Evolutionary conservation across 2,888 invertebrate genomes (phyloP).

Genomic region (Heteropelma amictum): DNA sequence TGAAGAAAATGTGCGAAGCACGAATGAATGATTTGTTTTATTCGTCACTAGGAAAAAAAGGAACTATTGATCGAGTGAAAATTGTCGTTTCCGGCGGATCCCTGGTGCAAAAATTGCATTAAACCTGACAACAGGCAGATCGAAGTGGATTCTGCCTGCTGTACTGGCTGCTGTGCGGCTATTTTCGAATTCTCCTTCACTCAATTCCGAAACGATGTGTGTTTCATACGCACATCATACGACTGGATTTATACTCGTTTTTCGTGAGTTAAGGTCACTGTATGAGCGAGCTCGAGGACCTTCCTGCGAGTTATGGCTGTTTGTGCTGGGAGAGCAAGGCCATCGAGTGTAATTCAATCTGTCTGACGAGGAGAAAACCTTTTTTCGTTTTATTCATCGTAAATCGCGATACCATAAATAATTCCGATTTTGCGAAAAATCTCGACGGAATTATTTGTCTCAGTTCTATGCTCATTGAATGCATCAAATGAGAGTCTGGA

Average conservation of each 20-base stretch:
- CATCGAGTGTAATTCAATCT: conserved; percentile 28
- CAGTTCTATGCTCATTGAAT: too few species aligned
- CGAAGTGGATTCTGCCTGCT: conserved; percentile 3
- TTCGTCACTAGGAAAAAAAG: too few species aligned
- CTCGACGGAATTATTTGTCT: too few species aligned
- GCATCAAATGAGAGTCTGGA: too few species aligned
- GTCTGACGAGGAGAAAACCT: not conserved
- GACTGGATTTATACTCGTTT: conserved; percentile 5
- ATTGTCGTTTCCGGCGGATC: not conserved
- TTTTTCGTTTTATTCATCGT: not conserved
- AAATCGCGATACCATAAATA: not conserved
- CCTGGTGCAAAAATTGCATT: not conserved
- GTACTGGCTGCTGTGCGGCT: conserved; percentile 24
- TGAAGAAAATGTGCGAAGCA: too few species aligned
- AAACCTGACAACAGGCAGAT: not conserved
- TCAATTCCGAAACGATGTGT: conserved; percentile 15
- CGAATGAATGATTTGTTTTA: too few species aligned
- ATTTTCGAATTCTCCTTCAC: conserved; percentile 34
- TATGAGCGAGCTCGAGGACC: conserved; percentile 28
- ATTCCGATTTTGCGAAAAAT: not conserved
- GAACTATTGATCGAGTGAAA: too few species aligned
- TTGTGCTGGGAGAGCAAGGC: conserved; percentile 30
- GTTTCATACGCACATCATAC: not conserved
- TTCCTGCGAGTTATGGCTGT: conserved; percentile 28
- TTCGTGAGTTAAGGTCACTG: conserved; percentile 22